Percentiles rank a stretch among this genome's conserved stretches.
Conservation (phyloP, 1,140 invertebrate species). For the Meloidogyne chitwoodi region DNA sequence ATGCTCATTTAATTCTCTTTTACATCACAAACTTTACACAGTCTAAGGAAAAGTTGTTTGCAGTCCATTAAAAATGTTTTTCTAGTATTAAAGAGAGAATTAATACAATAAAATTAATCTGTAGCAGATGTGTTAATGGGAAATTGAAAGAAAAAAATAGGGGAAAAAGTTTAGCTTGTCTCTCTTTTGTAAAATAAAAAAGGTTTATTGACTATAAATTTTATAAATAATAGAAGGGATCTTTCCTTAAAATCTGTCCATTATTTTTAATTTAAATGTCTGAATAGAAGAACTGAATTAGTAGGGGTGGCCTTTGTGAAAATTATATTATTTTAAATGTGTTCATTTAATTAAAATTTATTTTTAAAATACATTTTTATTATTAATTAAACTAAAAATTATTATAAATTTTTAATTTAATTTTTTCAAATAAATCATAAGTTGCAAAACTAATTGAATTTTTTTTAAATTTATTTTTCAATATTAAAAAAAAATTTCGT, state of each 20-base stretch:
- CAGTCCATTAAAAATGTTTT: not conserved
- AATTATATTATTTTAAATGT: no score
- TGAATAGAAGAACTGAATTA: no score
- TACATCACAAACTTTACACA: not conserved
- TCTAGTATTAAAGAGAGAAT: not conserved
- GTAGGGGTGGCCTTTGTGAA: no score
- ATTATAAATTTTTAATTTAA: no score
- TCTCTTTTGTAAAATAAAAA: not conserved
- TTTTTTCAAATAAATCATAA: no score
- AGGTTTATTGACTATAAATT: not conserved
- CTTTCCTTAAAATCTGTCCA: no score
- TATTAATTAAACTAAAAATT: no score
- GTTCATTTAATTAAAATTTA: no score
- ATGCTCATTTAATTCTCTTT: not conserved
- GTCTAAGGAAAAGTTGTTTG: not conserved
- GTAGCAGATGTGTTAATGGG: not conserved
- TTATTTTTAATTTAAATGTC: no score
- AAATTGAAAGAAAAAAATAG: not conserved
- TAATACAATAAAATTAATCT: not conserved
- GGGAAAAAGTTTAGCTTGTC: not conserved
- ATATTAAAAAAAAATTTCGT: not conserved
- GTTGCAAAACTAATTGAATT: no score
- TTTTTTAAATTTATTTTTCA: not conserved
- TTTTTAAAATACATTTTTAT: no score
- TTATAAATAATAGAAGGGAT: no score